Evolutionary conservation across 2,113 vertebrate species (phyloP), one percentile per base, ranked within the genome.

Genomic region (Indri indri): DNA sequence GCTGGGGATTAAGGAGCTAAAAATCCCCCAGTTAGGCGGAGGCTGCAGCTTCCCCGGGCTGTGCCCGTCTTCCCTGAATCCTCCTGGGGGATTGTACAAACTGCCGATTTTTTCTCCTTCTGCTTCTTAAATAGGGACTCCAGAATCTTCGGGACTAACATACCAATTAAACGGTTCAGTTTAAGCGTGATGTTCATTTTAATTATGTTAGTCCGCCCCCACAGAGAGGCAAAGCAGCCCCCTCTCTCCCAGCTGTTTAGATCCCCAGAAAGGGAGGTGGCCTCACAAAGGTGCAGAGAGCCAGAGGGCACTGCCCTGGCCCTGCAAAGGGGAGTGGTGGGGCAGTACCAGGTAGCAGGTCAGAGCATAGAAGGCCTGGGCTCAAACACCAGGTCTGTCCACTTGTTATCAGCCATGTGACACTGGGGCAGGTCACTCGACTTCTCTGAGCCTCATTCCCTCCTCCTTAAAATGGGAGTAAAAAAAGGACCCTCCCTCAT

Each of bases 121-220:
- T 74, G 61, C 91, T 91, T 90, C 94, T 90, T 90, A 45, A 90
- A 96, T 6, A 97, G 65, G 79, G 94, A 94, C 90, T 66, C 79
- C 70, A 90, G 94, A 86, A 97, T 66, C 92, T 97, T 95, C 18
- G 82, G 92, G 81, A 96, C 88, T 90, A 96, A 98, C 89, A 66
- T 76, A 98, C 97, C 97, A 98, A 98, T 98, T 98, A 98, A 98
- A 97, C 16, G 94, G 96, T 98, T 98, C 97, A 97, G 96, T 97
- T 98, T 98, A 97, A 92, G 98, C 97, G 97, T 80, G 97, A 98
- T 98, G 98, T 97, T 98, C 98, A 97, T 97, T 98, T 98, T 98
- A 98, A 98, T 98, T 98, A 97, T 98, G 97, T 97, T 97, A 98
- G 96, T 97, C 97, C 59, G 34, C 98, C 98, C 97, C 95, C 91